phyloP scores from a whole-genome alignment of 2,888 invertebrate genomes.

The Minunthozetes semirufus region DNA sequence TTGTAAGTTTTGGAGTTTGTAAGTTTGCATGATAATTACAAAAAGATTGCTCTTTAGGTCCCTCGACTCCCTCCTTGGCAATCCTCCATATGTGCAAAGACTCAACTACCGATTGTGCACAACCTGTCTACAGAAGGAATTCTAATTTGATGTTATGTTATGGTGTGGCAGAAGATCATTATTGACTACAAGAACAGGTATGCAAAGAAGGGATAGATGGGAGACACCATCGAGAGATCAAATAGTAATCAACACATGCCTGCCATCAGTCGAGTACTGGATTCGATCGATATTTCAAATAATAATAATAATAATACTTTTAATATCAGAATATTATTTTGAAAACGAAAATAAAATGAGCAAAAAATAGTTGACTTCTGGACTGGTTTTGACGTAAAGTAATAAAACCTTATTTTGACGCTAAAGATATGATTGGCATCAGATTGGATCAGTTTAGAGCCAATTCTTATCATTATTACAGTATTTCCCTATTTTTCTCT shows the following conservation, averaged over 20 bases:
- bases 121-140: constrained; percentile 13
- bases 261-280: not conserved
- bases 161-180: constrained; percentile 16
- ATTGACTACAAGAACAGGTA: not conserved
- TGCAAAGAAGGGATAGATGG: not conserved
- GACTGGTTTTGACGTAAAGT: not conserved
- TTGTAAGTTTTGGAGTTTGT: no score
- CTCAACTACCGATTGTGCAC: constrained; percentile 18
- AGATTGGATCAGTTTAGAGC: not conserved
- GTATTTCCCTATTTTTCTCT: not conserved
- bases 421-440: constrained; percentile 16
- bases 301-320: constrained; percentile 1
- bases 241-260: constrained; percentile 9
- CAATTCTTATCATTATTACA: not conserved
- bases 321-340: not conserved
- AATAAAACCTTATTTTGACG: not conserved
- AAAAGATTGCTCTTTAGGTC: no score
- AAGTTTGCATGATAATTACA: no score
- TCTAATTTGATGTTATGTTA: constrained; percentile 19
- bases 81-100: not conserved
- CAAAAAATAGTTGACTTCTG: not conserved
- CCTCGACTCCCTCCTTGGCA: no score
- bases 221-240: not conserved
- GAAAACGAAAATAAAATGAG: not conserved
- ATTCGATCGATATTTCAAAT: not conserved